Base-by-base conservation (phyloP, 2,113 vertebrate species). In the Chinchilla lanigera region DNA sequence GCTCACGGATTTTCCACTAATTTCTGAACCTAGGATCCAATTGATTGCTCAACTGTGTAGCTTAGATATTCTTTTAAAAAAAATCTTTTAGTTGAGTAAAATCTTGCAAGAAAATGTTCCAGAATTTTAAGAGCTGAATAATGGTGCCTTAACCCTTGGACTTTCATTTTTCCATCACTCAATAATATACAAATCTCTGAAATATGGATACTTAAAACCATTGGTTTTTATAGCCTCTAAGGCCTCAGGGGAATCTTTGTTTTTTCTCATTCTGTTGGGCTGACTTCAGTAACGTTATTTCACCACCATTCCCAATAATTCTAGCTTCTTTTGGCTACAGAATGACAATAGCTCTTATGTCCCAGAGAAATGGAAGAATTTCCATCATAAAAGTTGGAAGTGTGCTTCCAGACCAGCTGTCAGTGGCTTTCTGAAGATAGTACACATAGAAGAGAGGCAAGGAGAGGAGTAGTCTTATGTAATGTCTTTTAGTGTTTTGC, bases 41-140 rank as follows among this genome's bases (percentile, higher is more conserved):
- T 24, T 35, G 77, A 63, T 77, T 92, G 13, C 69, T 95, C 93
- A 88, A n/a, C 33, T 30, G 35, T 33, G 5, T 63, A 63, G n/a
- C n/a, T 93, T 93, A 90, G 47, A 82, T 83, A 60, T 2, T 65
- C 52, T 75, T 16, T 81, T 58, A 44, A 65, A 16, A 24, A 69
- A 41, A 44, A 44, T 89, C 24, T 63, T 94, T 56, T 38, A 60
- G 20, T 77, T 92, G 87, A 93, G 65, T 26, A 61, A 97, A 95
- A 96, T 92, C 60, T 26, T 95, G 9, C 24, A 96, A 87, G 80
- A 93, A 96, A 91, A 35, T 19, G 69, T 38, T 17, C 50, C 84
- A 41, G 30, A 89, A 7, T 91, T 94, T 81, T 90, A 54, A 90
- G 92, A 80, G 24, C 65, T 56, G n/a, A 83, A 44, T 67, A 54